phyloP scores from a whole-genome alignment of 2,888 invertebrate species.

The Nemotelus nigrinus region DNA sequence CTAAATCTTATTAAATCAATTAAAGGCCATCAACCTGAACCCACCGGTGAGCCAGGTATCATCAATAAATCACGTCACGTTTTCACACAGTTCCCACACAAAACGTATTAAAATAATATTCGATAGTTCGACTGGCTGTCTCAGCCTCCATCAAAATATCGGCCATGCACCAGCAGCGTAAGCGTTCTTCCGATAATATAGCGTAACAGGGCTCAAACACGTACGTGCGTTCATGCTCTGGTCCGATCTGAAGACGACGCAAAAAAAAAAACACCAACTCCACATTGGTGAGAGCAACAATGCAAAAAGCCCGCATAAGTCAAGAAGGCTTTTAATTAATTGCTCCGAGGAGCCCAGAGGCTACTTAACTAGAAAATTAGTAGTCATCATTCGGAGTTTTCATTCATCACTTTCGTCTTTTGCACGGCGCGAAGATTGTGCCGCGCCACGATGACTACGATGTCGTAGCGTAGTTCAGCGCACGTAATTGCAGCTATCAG shows the following conservation, averaged over 20 bases:
- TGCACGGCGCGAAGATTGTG: neutral
- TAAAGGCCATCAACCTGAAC: constrained; percentile 37
- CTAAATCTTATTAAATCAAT: constrained; percentile 42
- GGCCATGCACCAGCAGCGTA: constrained; percentile 6
- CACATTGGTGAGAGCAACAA: neutral
- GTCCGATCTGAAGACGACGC: too few species aligned
- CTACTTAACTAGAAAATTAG: constrained; percentile 34
- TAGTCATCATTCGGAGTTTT: constrained; percentile 32
- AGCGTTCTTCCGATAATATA: neutral
- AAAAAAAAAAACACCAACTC: too few species aligned
- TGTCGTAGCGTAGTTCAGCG: neutral
- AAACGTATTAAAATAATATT: constrained; percentile 35
- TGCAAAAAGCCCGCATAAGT: constrained; percentile 30
- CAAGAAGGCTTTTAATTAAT: constrained; percentile 40
- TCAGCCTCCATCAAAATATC: neutral
- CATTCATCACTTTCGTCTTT: constrained; percentile 37
- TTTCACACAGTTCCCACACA: constrained; percentile 41
- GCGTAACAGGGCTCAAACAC: constrained; percentile 2
- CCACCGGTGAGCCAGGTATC: constrained; percentile 20
- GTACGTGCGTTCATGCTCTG: too few species aligned
- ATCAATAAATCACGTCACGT: constrained; percentile 41
- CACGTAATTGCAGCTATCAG: neutral
- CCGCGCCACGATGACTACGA: neutral
- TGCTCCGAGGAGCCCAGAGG: constrained; percentile 11
- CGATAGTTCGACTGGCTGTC: constrained; percentile 21